These are phyloP conservation scores for Lacanobia wlatinum DNA, from an alignment of 2,888 invertebrate genomes.

Conservation along the genomic window DNA sequence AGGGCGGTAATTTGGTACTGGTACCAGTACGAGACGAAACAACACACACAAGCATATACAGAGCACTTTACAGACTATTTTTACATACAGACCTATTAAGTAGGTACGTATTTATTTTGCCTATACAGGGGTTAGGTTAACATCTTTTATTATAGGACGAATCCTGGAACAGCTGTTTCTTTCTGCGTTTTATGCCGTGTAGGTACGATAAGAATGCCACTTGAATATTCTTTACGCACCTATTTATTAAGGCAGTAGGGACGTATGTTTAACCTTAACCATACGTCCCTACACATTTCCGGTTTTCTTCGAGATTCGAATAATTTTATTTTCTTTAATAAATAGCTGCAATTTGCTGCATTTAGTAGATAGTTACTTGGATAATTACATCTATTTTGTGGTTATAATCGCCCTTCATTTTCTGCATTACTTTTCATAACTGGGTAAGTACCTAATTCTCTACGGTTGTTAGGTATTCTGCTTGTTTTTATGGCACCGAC, in stretches of 20 bases:
- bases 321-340: not conserved
- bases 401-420: conserved; percentile 31
- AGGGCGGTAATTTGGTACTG: too few species aligned
- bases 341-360: not conserved
- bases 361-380: not conserved
- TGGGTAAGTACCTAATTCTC: conserved; percentile 36
- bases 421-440: conserved; percentile 30
- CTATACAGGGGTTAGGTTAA: too few species aligned
- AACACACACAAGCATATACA: too few species aligned
- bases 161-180: too few species aligned
- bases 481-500: conserved; percentile 37
- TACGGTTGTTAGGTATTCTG: conserved; percentile 40
- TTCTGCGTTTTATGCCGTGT: too few species aligned
- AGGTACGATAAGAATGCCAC: not conserved
- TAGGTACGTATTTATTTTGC: too few species aligned
- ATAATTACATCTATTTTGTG: conserved; percentile 2
- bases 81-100: too few species aligned
- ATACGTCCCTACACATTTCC: not conserved
- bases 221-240: not conserved
- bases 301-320: too few species aligned
- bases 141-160: too few species aligned
- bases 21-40: too few species aligned
- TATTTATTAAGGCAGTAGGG: not conserved
- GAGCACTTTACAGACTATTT: too few species aligned
- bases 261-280: not conserved